Evolutionary conservation across 2,797 vertebrate species (phyloP), one percentile per base, ranked within the genome.

Genomic region (Anguilla megastoma): DNA sequence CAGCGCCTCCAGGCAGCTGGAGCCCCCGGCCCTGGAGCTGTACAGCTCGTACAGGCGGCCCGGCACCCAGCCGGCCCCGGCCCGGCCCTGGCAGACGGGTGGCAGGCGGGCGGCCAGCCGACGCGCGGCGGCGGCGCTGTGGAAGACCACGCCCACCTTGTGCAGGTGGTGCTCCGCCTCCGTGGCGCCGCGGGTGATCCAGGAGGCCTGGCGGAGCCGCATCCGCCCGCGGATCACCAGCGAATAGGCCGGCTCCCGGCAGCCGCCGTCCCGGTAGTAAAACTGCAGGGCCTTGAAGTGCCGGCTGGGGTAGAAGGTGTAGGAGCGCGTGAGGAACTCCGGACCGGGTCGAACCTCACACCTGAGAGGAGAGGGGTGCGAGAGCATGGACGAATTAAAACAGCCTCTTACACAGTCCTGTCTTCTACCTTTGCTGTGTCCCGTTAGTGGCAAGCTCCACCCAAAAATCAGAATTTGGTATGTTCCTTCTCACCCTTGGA

Each of bases 291-390:
- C 97, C 50, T 95, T 96, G 95, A 98, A 98, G 89, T 97, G 94
- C 79, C 96, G 94, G 91, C 93, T 97, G 84, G 96, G 87, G 48
- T 97, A 96, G 92, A 98, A 98, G 86, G 95, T 96, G 94, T 98
- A 98, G 89, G 96, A 98, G 1, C 97, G 95, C 89, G 96, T 96
- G 71, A 98, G 97, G 94, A 98, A 99, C 95, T 98, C 97, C 0
- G 97, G 97, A 14, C 98, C 98, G 0, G 97, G 97, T 0, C 96
- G 95, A 54, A 98, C 97, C 92, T 99, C 98, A 45, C 97, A 99
- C 92, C 97, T 98, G 92, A 69, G 87, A 87, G 88, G 45, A 76
- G 71, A 88, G 30, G 16, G 30, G 50, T 50, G 50, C 5, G 5
- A 50, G 76, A 80, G 41, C 41, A 2, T 2, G 18, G 24, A 48